Evolutionary conservation across 2,888 invertebrate genomes (phyloP), one percentile per base, ranked within the genome.

Genomic region (Sesia bembeciformis): DNA sequence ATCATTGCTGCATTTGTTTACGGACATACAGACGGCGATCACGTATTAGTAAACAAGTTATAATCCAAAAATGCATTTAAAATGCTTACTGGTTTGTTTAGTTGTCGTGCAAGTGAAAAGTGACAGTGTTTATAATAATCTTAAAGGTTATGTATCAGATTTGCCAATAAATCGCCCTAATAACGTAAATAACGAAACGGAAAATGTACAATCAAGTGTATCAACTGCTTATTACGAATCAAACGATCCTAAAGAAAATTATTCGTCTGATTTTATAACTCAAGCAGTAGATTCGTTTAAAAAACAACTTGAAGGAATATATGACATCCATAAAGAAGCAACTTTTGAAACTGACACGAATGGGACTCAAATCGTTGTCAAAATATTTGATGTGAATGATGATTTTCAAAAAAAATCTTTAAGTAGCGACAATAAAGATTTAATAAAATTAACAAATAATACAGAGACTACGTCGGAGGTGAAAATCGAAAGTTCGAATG

Each of bases 1-100:
- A 8, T 52, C 62, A 60, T 56, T 50, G 62, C 60, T 73, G 75
- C 84, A 85, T 78, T 85, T 76, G 78, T 76, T 67, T 73, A 64
- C 62, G 63, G 68, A 61, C 74, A 58, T 61, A 72, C 73, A 60
- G 53, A 62, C 64, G 62, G 75, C 58, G 60, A 57, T 66, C 65
- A 83, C 84, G 84, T 76, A 68, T 57, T 66, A 57, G 52, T 42
- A 8, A 53, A 53, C n/a, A 54, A 46, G 43, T 56, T 8, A 55
- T 54, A 49, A 61, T 53, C 53, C 39, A 57, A 55, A n/a, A 53
- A 54, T 59, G 59, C 40, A 57, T 55, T 40, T 59, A 56, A 55
- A 65, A 40, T 40, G 68, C 5, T 61, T 64, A 62, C 55, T 68
- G n/a, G 56, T 66, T 41, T 58, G 72, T 43, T 60, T 70, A 38